phyloP scores from a whole-genome alignment of 2,888 invertebrate genomes.

The Apodemia zela region DNA sequence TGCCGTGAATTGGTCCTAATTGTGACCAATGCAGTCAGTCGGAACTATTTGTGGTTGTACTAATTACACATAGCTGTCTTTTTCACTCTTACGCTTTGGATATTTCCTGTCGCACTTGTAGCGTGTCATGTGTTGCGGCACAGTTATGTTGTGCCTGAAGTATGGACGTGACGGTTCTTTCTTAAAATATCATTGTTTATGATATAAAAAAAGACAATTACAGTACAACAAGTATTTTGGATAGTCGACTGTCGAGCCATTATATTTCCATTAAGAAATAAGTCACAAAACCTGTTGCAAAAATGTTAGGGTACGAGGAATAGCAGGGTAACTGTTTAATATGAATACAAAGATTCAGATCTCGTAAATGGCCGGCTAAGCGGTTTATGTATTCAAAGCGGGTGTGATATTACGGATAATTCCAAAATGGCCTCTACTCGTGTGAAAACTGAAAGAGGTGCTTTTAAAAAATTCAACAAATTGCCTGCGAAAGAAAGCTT shows the following conservation, averaged over 20 bases:
- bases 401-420: slow-evolving; percentile 20
- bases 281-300: background rate
- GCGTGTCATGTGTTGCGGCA: no score
- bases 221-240: no score
- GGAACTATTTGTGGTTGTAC: no score
- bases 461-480: slow-evolving; percentile 2
- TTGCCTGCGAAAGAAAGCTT: background rate
- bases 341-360: slow-evolving; percentile 17
- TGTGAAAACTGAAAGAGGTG: background rate
- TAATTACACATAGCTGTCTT: no score
- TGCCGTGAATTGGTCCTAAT: no score
- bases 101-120: no score
- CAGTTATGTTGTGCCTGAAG: no score
- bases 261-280: background rate
- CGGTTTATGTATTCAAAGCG: slow-evolving; percentile 25
- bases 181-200: no score
- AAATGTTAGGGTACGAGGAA: background rate
- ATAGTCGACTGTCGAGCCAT: background rate
- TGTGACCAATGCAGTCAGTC: no score
- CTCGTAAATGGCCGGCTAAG: slow-evolving; percentile 20
- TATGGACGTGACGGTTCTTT: no score
- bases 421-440: slow-evolving; percentile 3
- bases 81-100: no score
- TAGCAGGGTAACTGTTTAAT: slow-evolving; percentile 6
- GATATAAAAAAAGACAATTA: no score